A percentile compares a stretch with the other conserved stretches of the same genome.
These are phyloP conservation scores for Ochropleura leucogaster DNA, from an alignment of 2,888 invertebrate genomes.

Conservation along the genomic window DNA sequence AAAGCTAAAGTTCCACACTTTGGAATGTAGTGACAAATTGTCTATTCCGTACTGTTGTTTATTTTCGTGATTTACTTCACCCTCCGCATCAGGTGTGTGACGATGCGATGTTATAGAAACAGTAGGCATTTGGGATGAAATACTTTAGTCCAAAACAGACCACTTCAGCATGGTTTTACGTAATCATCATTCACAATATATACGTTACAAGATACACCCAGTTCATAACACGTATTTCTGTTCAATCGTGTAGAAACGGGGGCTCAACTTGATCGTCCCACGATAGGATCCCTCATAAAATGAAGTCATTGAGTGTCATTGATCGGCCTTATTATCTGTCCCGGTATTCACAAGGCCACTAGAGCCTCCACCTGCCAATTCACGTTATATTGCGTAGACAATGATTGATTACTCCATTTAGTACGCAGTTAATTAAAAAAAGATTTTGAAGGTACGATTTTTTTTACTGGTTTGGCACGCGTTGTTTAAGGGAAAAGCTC, in stretches of 20 bases:
- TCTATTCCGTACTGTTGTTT: slow-evolving; percentile 27
- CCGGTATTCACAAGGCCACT: slow-evolving; percentile 18
- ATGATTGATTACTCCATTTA: slow-evolving; percentile 49
- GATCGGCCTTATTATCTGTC: slow-evolving; percentile 37
- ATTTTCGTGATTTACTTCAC: slow-evolving; percentile 37
- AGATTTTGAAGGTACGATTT: not conserved
- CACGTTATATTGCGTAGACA: slow-evolving; percentile 33
- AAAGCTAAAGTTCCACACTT: slow-evolving; percentile 33
- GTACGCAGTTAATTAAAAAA: slow-evolving; percentile 46
- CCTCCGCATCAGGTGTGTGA: slow-evolving; percentile 9
- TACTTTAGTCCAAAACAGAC: not conserved
- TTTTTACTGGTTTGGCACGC: not conserved
- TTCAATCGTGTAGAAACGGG: slow-evolving; percentile 20
- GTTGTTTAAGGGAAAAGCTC: not conserved
- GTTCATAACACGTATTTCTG: slow-evolving; percentile 4
- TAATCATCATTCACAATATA: not conserved
- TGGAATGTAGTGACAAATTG: slow-evolving; percentile 42
- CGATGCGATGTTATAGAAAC: slow-evolving; percentile 14
- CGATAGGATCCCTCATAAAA: slow-evolving; percentile 36
- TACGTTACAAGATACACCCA: not conserved
- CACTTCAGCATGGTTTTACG: not conserved
- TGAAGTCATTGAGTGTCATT: slow-evolving; percentile 43
- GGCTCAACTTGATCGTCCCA: slow-evolving; percentile 26
- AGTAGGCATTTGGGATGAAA: slow-evolving; percentile 4
- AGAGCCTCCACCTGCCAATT: slow-evolving; percentile 40